Evolutionary conservation across 2,888 invertebrate species (phyloP).

Genomic region (Netelia melanura): DNA sequence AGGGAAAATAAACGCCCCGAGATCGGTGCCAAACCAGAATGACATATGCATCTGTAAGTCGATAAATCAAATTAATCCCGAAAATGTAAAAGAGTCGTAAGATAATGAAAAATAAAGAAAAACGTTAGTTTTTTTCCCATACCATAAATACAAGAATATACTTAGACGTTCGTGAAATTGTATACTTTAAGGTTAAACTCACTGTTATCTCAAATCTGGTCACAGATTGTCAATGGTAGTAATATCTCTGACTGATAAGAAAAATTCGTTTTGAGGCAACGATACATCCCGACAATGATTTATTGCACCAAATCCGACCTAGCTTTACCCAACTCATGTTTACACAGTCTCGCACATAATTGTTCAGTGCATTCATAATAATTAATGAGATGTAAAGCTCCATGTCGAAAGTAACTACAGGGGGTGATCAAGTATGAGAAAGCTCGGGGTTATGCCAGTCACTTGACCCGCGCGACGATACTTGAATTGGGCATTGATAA

Average conservation of each 20-base stretch:
- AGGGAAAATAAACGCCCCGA: constrained; percentile 88
- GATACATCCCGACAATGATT: constrained; percentile 58
- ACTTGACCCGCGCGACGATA: too few relatives aligned
- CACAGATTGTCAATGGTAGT: constrained; percentile 25
- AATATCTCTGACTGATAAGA: constrained; percentile 71
- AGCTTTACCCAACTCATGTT: constrained; percentile 68
- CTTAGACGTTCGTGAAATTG: background rate
- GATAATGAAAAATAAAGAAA: background rate
- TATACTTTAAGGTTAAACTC: constrained; percentile 38
- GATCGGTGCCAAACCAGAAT: constrained; percentile 89
- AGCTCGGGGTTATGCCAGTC: too few relatives aligned
- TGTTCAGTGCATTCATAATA: too few relatives aligned
- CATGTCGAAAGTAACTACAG: too few relatives aligned
- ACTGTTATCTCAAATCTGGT: constrained; percentile 31
- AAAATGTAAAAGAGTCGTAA: background rate
- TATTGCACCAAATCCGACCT: constrained; percentile 64
- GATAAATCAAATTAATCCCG: constrained; percentile 19
- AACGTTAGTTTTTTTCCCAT: background rate
- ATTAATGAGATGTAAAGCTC: too few relatives aligned
- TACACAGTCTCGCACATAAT: constrained; percentile 19
- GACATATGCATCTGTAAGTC: constrained; percentile 87
- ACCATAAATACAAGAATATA: background rate
- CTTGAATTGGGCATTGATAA: too few relatives aligned
- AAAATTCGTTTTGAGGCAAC: constrained; percentile 36
- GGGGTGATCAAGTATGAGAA: too few relatives aligned